These are phyloP conservation scores for Eulithis prunata DNA, from an alignment of 2,888 invertebrate species.

Conservation along the genomic window DNA sequence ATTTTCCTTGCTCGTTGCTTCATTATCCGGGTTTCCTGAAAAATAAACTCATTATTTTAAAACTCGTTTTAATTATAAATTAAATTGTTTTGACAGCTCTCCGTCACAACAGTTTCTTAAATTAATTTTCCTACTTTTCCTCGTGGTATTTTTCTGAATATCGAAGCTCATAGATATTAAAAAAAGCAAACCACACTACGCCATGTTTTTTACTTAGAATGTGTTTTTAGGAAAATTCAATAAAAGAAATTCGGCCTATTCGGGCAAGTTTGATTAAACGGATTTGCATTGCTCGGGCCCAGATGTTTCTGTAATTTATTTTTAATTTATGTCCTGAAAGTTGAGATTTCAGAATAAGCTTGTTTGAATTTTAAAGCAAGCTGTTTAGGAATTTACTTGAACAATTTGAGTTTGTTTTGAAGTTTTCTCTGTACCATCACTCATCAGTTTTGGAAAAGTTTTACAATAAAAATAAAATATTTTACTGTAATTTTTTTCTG, in stretches of 20 bases:
- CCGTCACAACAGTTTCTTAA: slow-evolving; percentile 20
- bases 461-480: too few species aligned
- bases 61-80: slow-evolving; percentile 19
- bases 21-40: slow-evolving; percentile 32
- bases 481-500: neutral
- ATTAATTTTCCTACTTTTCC: slow-evolving; percentile 7
- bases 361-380: slow-evolving; percentile 36
- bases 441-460: slow-evolving; percentile 1
- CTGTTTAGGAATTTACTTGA: slow-evolving; percentile 28
- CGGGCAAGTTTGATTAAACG: slow-evolving; percentile 67
- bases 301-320: slow-evolving; percentile 77
- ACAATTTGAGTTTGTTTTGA: slow-evolving; percentile 9
- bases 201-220: slow-evolving; percentile 1
- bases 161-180: neutral
- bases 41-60: slow-evolving; percentile 14
- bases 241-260: slow-evolving; percentile 49
- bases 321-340: slow-evolving; percentile 79
- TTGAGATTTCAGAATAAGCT: slow-evolving; percentile 57
- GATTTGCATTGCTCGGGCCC: slow-evolving; percentile 73
- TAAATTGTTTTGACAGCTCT: slow-evolving; percentile 11
- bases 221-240: slow-evolving; percentile 50
- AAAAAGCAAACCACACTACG: slow-evolving; percentile 19
- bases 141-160: neutral
- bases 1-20: slow-evolving; percentile 21
- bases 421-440: slow-evolving; percentile 1